These are phyloP conservation scores for Periophthalmodon schlosseri DNA, from an alignment of 2,113 vertebrate genomes.

Conservation along the genomic window DNA sequence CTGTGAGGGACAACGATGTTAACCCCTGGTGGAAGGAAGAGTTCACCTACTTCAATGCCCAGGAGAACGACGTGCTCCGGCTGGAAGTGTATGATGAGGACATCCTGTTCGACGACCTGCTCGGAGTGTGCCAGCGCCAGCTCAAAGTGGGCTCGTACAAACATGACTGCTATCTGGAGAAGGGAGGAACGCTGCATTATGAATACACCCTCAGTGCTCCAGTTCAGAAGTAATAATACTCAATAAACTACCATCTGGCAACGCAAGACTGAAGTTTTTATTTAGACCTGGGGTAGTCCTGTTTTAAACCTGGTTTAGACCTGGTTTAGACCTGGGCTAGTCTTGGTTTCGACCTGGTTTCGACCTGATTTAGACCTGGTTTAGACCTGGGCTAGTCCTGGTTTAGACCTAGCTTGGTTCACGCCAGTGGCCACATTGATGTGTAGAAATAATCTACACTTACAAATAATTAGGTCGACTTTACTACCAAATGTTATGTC, in stretches of 20 bases:
- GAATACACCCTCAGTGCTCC: slow-evolving; percentile 30
- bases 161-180: slow-evolving; percentile 37
- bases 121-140: slow-evolving; percentile 39
- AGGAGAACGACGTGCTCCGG: slow-evolving; percentile 24
- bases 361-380: neutral
- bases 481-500: no score
- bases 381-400: neutral
- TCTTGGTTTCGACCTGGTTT: neutral
- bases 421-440: no score
- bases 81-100: slow-evolving; percentile 42
- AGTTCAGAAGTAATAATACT: neutral
- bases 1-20: neutral
- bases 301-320: neutral
- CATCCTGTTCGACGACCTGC: neutral
- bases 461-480: no score
- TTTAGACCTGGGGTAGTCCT: neutral
- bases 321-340: no score
- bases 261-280: neutral
- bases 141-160: slow-evolving; percentile 28
- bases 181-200: slow-evolving; percentile 47
- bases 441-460: no score
- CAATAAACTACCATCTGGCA: no score
- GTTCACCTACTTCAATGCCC: slow-evolving; percentile 27
- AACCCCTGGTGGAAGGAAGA: slow-evolving; percentile 57
- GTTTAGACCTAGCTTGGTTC: no score